Evolutionary conservation across 2,113 vertebrate species (phyloP).

Genomic region (Anseranas semipalmata): DNA sequence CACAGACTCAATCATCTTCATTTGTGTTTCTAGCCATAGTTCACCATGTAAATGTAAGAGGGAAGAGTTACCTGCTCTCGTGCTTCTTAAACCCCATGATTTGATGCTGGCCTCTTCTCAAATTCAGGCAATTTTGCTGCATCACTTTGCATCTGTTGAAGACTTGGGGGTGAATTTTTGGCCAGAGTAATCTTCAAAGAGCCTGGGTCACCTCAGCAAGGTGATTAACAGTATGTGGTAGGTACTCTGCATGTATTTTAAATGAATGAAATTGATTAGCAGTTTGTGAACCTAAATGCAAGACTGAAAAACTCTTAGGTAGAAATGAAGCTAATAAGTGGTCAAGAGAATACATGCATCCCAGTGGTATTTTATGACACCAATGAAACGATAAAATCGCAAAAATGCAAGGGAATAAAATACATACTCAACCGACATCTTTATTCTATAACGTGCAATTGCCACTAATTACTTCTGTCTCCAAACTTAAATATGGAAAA

Average conservation of each 20-base stretch:
- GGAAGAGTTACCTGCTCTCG: neutral
- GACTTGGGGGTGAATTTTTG: neutral
- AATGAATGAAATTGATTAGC: neutral
- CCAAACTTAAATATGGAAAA: neutral
- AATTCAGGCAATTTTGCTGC: neutral
- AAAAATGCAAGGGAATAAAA: constrained; percentile 1
- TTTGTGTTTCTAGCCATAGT: neutral
- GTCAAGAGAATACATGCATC: neutral
- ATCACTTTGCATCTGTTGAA: neutral
- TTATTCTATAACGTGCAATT: neutral
- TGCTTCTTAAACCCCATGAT: neutral
- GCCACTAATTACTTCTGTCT: neutral
- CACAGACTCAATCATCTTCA: neutral
- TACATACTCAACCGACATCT: neutral
- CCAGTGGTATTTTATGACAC: neutral
- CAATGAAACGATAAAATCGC: neutral
- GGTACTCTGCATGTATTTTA: neutral
- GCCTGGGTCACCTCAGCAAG: neutral
- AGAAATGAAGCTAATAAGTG: constrained; percentile 27
- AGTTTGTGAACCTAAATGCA: neutral
- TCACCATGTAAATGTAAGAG: neutral
- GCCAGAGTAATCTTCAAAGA: neutral
- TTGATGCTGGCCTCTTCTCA: neutral
- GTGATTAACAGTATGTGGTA: neutral
- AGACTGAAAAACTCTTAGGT: neutral